Evolutionary conservation across 2,888 invertebrate genomes (phyloP), one percentile per base, ranked within the genome.

Genomic region (Hipparchia semele): DNA sequence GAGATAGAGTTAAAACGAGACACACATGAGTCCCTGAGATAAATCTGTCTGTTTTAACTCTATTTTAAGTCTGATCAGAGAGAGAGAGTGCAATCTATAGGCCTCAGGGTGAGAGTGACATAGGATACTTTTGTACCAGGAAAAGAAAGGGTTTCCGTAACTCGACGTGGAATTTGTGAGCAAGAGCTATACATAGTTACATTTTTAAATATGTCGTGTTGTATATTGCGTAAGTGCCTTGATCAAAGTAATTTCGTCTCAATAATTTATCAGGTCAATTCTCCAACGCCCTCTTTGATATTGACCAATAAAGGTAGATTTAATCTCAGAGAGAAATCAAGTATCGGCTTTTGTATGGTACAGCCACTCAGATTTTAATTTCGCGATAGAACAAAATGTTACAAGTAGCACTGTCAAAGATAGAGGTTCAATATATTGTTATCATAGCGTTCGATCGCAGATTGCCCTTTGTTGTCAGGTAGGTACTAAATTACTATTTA

Each of bases 341-440:
- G 46, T 10, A 73, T 74, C 68, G 62, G 46, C 68, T 72, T 71
- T 72, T 67, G 70, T 67, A 61, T 33, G 64, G 46, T 49, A 65
- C 59, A 60, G 45, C 61, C 13, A 60, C 23, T 70, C 62, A 70
- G 68, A 74, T 76, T 73, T 67, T 54, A 68, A 75, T 73, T 72
- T 73, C 46, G 62, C 61, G 72, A 75, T 75, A 75, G 70, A 33
- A n/a, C 49, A 49, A 58, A 62, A 39, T 67, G 53, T 70, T 68
- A 68, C 53, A 64, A 70, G 58, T 58, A 54, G 70, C 56, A 49
- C 60, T 73, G 62, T 70, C 56, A 54, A 69, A 61, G 60, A 65
- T 65, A 65, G 9, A 39, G 54, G 60, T 67, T 49, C 39, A 23
- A 23, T 23, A 23, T 23, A 64, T 39, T 68, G 8, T 51, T 58